These are phyloP conservation scores for Cerastis rubricosa DNA, from an alignment of 2,888 invertebrate species.

Conservation along the genomic window DNA sequence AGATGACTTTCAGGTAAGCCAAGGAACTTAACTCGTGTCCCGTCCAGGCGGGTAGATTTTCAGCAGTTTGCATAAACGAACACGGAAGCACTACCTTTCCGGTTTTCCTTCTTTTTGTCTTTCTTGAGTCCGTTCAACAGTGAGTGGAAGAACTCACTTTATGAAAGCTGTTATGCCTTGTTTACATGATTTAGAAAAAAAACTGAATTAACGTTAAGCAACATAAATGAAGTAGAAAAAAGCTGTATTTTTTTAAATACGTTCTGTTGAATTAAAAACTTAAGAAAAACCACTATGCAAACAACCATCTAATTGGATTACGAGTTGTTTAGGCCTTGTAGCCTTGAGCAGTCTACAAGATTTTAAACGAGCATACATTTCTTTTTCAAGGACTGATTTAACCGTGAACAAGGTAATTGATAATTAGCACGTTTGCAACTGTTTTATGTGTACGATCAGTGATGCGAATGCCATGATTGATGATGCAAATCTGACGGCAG, in stretches of 20 bases:
- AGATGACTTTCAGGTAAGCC: neutral
- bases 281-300: conserved; percentile 25
- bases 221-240: neutral
- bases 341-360: conserved; percentile 24
- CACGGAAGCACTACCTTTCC: neutral
- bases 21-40: neutral
- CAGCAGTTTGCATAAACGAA: neutral
- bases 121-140: conserved; percentile 4
- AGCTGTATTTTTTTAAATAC: neutral
- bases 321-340: conserved; percentile 2
- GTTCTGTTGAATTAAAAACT: neutral
- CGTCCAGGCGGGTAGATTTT: neutral
- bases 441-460: conserved; percentile 63
- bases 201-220: neutral
- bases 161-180: neutral
- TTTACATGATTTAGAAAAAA: neutral
- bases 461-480: conserved; percentile 72
- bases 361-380: conserved; percentile 31
- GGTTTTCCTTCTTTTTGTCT: neutral
- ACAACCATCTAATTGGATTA: conserved; percentile 41
- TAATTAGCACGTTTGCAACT: conserved; percentile 62
- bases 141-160: neutral
- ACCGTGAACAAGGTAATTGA: conserved; percentile 40
- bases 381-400: conserved; percentile 31
- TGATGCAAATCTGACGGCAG: conserved; percentile 77